Percentiles rank a stretch among this genome's conserved stretches.
Conservation (phyloP, 2,888 invertebrate genomes). For the Peribatodes rhomboidaria region DNA sequence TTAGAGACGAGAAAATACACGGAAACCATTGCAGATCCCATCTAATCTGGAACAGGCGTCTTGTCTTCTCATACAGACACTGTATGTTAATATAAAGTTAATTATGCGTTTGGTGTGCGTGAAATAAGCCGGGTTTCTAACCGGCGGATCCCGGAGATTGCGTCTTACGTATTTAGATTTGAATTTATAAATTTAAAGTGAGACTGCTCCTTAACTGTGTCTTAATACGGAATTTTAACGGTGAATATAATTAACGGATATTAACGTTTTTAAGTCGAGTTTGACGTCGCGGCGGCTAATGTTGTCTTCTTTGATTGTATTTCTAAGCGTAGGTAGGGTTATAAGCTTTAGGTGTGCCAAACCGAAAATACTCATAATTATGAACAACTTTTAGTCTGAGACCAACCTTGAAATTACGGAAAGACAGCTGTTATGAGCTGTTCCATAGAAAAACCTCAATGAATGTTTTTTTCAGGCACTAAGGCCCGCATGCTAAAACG, state of each 20-base stretch:
- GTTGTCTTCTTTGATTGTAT: conserved; percentile 9
- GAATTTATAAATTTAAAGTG: conserved; percentile 62
- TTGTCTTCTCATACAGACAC: conserved; percentile 48
- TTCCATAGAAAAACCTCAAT: no score
- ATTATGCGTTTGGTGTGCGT: conserved; percentile 79
- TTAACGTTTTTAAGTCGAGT: conserved; percentile 31
- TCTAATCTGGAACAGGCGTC: conserved; percentile 61
- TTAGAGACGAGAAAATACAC: conserved; percentile 31
- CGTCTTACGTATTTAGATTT: conserved; percentile 55
- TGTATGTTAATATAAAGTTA: conserved; percentile 78
- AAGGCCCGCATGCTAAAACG: no score
- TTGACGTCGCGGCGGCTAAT: conserved; percentile 8
- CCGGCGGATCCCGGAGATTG: conserved; percentile 62
- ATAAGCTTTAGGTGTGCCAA: no score
- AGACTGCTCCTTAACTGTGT: conserved; percentile 44
- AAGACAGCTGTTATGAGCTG: no score
- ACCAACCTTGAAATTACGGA: no score
- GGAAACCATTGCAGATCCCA: conserved; percentile 56
- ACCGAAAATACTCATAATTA: no score
- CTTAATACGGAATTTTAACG: conserved; percentile 26
- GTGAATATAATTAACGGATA: conserved; percentile 34
- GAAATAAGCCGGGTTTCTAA: conserved; percentile 67
- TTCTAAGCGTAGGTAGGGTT: not conserved
- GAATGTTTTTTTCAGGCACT: no score
- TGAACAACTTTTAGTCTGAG: no score